Evolutionary conservation across 2,888 invertebrate species (phyloP).

Genomic region (Plagodis dolabraria): DNA sequence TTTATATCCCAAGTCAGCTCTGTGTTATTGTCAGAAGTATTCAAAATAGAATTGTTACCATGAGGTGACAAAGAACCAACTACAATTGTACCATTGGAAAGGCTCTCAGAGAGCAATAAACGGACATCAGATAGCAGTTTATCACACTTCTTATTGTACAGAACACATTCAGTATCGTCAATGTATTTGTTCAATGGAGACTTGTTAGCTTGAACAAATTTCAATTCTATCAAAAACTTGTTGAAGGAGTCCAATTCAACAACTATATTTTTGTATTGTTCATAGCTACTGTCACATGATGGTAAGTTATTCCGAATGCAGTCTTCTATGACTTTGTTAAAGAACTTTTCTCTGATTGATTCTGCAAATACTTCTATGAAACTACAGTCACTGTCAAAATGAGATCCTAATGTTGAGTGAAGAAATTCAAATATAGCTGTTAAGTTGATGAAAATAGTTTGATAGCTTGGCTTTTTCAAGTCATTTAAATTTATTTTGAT

Average conservation of each 20-base stretch:
- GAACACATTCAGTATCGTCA: slow-evolving; percentile 71
- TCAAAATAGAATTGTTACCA: slow-evolving; percentile 58
- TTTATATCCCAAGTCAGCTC: slow-evolving; percentile 56
- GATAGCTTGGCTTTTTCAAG: slow-evolving; percentile 64
- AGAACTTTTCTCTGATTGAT: slow-evolving; percentile 68
- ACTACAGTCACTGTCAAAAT: slow-evolving; percentile 66
- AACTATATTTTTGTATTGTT: slow-evolving; percentile 71
- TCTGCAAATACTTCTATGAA: slow-evolving; percentile 75
- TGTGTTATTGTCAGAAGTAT: slow-evolving; percentile 53
- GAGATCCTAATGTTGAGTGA: slow-evolving; percentile 70
- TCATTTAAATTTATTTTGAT: slow-evolving; percentile 71
- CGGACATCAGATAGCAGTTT: slow-evolving; percentile 71
- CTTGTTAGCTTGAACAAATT: slow-evolving; percentile 65
- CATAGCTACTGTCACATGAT: slow-evolving; percentile 69
- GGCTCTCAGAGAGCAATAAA: slow-evolving; percentile 62
- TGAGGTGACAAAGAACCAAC: slow-evolving; percentile 54
- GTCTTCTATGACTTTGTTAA: slow-evolving; percentile 74
- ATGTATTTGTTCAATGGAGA: slow-evolving; percentile 76
- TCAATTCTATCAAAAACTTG: slow-evolving; percentile 74
- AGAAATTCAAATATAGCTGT: slow-evolving; percentile 78
- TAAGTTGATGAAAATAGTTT: slow-evolving; percentile 75
- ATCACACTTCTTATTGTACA: slow-evolving; percentile 78
- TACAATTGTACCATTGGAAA: slow-evolving; percentile 63
- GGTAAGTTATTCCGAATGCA: slow-evolving; percentile 74
- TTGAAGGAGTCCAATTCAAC: slow-evolving; percentile 75